Evolutionary conservation across 2,888 invertebrate species (phyloP).

Genomic region (Abrostola triplasia): DNA sequence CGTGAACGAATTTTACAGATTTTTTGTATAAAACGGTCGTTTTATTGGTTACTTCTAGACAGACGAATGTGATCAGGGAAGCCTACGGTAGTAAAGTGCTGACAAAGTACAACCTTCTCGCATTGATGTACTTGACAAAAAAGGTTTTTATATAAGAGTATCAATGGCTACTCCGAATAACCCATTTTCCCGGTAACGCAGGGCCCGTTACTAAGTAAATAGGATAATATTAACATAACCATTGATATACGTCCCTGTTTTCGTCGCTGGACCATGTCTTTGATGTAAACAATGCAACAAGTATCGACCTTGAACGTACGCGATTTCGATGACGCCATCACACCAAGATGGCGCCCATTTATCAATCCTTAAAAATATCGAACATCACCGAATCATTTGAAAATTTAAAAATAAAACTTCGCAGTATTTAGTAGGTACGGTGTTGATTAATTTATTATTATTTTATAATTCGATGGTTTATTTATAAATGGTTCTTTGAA

Average conservation of each 20-base stretch:
- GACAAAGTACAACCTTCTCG: background rate
- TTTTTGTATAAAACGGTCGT: no score
- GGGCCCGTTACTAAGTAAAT: background rate
- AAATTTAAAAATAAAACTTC: constrained; percentile 36
- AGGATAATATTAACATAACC: background rate
- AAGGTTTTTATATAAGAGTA: background rate
- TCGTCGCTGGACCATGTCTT: background rate
- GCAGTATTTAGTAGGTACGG: constrained; percentile 14
- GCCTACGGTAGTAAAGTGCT: no score
- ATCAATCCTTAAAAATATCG: constrained; percentile 37
- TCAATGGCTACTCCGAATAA: background rate
- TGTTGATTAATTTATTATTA: constrained; percentile 54
- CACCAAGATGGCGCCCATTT: constrained; percentile 4
- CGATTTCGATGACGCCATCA: background rate
- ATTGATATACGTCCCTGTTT: background rate
- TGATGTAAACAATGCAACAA: background rate
- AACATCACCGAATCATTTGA: constrained; percentile 27
- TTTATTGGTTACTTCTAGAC: no score
- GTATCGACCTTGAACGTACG: background rate
- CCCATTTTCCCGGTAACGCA: background rate
- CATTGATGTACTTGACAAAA: background rate
- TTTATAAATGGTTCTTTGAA: constrained; percentile 48
- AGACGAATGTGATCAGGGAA: no score
- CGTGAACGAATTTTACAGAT: no score
- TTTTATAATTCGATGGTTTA: constrained; percentile 42